phyloP scores from a whole-genome alignment of 2,113 vertebrate genomes.

The Pampusana beccarii region DNA sequence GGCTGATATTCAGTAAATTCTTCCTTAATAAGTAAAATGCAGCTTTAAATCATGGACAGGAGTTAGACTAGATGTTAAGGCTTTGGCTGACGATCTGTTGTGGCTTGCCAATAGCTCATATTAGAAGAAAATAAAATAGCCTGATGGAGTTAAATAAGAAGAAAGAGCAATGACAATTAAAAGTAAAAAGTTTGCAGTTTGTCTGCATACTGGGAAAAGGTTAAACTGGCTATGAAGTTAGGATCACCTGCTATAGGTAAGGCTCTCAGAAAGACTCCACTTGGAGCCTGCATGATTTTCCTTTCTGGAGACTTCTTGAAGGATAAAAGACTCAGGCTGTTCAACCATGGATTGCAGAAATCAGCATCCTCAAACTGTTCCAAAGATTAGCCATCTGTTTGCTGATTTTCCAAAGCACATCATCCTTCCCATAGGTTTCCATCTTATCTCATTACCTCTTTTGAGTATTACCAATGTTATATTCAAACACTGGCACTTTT shows the following conservation, averaged over 20 bases:
- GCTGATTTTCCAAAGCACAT: not conserved
- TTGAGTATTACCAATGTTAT: not conserved
- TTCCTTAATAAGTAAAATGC: not conserved
- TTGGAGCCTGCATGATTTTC: not conserved
- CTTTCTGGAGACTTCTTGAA: not conserved
- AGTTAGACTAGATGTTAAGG: not conserved
- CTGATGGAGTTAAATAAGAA: not conserved
- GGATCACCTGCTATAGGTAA: not conserved
- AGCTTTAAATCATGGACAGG: not conserved
- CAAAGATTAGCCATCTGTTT: not conserved
- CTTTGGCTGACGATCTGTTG: not conserved
- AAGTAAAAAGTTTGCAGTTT: not conserved
- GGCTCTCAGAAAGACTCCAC: not conserved
- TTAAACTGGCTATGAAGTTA: not conserved
- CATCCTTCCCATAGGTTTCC: not conserved
- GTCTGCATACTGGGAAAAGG: not conserved
- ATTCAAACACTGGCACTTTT: rapidly evolving
- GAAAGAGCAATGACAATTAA: not conserved
- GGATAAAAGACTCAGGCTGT: not conserved
- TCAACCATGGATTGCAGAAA: not conserved
- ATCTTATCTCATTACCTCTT: not conserved
- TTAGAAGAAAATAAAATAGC: not conserved
- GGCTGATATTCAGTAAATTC: not conserved
- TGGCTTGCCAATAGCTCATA: not conserved
- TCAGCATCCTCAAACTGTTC: not conserved